phyloP scores from a whole-genome alignment of 1,140 invertebrate species.

The Agrypnia vestita region DNA sequence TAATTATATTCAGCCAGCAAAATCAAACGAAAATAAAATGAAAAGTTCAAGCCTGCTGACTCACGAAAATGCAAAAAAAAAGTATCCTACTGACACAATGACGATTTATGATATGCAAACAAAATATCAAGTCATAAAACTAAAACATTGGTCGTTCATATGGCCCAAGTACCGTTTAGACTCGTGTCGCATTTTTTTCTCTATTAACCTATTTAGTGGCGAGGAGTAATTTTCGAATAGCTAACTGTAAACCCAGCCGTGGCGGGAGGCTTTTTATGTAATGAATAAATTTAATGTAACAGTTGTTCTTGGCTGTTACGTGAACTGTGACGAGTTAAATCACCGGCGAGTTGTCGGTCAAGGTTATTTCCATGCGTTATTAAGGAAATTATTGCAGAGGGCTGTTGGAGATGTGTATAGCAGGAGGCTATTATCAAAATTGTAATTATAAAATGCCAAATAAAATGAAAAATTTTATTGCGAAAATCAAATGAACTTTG shows the following conservation, averaged over 20 bases:
- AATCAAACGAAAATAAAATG: no score
- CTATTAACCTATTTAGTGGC: conserved; percentile 35
- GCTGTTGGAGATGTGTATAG: no score
- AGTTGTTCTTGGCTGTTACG: conserved; percentile 52
- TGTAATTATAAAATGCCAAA: no score
- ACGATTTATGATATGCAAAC: neutral
- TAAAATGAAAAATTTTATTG: no score
- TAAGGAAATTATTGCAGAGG: no score
- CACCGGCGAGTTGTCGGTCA: conserved; percentile 22
- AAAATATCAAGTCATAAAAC: neutral
- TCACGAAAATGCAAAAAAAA: neutral
- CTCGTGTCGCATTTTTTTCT: conserved; percentile 17
- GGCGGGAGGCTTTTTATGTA: conserved; percentile 34
- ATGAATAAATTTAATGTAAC: conserved; percentile 58
- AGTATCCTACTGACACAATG: neutral
- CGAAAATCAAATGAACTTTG: no score
- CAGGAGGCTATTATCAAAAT: no score
- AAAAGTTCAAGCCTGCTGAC: no score
- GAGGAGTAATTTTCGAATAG: conserved; percentile 38
- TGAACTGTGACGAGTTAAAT: conserved; percentile 17
- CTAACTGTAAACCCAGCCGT: conserved; percentile 33
- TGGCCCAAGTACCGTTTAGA: conserved; percentile 20
- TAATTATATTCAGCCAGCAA: no score
- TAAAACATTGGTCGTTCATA: neutral
- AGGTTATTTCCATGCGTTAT: conserved; percentile 12